These are phyloP conservation scores for Xylocopa sonorina DNA, from an alignment of 1,140 invertebrate species.

Conservation along the genomic window DNA sequence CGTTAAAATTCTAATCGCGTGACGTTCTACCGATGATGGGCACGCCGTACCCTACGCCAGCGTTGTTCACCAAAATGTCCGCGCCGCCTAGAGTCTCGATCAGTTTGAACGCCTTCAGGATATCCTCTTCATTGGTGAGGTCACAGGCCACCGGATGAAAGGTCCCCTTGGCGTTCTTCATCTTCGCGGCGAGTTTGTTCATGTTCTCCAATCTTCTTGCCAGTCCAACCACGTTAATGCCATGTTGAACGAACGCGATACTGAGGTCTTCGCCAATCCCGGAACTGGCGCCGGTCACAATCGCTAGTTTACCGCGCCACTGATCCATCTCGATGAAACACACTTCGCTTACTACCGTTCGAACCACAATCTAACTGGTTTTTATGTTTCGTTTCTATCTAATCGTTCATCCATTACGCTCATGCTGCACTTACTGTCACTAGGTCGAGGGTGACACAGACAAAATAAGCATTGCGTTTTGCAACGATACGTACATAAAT, in stretches of 20 bases:
- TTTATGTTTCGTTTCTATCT: too few relatives aligned
- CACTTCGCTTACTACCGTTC: not conserved
- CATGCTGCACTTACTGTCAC: too few relatives aligned
- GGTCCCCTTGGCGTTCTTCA: constrained; percentile 57
- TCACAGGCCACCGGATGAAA: constrained; percentile 82
- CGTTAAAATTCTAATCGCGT: not conserved
- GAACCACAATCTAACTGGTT: too few relatives aligned
- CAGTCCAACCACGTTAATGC: constrained; percentile 84
- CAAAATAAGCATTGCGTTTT: too few relatives aligned
- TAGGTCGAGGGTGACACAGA: too few relatives aligned
- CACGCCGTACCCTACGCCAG: constrained; percentile 77
- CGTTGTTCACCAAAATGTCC: constrained; percentile 87
- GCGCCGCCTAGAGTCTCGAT: constrained; percentile 83
- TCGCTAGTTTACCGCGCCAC: constrained; percentile 86
- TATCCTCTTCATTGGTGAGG: constrained; percentile 84
- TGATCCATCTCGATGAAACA: constrained; percentile 79
- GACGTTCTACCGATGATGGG: constrained; percentile 44
- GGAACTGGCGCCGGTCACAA: constrained; percentile 89
- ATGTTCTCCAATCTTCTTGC: constrained; percentile 82
- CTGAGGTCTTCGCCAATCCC: constrained; percentile 87
- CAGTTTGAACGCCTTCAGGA: constrained; percentile 84
- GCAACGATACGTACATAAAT: too few relatives aligned
- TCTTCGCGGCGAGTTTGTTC: constrained; percentile 57
- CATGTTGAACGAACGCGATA: constrained; percentile 83
- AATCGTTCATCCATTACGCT: too few relatives aligned